A percentile compares a stretch with the other conserved stretches of the same genome.
Conservation (phyloP, 2,113 vertebrate species). For the Aix galericulata region DNA sequence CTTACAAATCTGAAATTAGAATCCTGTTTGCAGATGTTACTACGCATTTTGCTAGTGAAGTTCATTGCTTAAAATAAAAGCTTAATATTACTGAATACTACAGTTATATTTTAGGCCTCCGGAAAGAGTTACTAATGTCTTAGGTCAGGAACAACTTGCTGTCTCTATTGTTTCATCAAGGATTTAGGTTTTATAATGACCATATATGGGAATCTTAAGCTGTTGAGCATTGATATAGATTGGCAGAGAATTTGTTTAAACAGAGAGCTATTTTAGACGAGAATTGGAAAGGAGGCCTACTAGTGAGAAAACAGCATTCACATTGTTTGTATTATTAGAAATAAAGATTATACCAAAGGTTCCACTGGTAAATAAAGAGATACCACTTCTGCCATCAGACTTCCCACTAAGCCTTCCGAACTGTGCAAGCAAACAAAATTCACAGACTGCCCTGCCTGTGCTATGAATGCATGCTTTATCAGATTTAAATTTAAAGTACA, state of each 20-base stretch:
- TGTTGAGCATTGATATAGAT: slow-evolving; percentile 67
- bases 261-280: slow-evolving; percentile 72
- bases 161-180: slow-evolving; percentile 68
- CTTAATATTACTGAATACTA: slow-evolving; percentile 28
- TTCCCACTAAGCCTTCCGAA: not conserved
- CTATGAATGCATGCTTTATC: not conserved
- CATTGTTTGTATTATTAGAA: slow-evolving; percentile 40
- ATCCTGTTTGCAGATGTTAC: slow-evolving; percentile 7
- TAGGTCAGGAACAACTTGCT: slow-evolving; percentile 52
- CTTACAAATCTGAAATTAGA: slow-evolving; percentile 31
- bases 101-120: slow-evolving; percentile 49
- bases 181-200: slow-evolving; percentile 63
- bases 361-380: slow-evolving; percentile 71
- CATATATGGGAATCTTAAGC: slow-evolving; percentile 70
- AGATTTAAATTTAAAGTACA: not conserved
- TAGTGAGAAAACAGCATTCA: slow-evolving; percentile 44
- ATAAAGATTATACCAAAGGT: slow-evolving; percentile 68
- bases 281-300: slow-evolving; percentile 64
- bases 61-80: slow-evolving; percentile 28
- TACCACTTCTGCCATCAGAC: slow-evolving; percentile 4
- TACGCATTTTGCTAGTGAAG: not conserved
- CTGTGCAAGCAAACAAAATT: not conserved
- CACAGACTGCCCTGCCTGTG: not conserved
- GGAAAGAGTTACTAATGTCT: slow-evolving; percentile 32
- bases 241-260: slow-evolving; percentile 76